A percentile compares a stretch with the other conserved stretches of the same genome.
phyloP scores from a whole-genome alignment of 2,797 vertebrate species.

The Strix occidentalis region DNA sequence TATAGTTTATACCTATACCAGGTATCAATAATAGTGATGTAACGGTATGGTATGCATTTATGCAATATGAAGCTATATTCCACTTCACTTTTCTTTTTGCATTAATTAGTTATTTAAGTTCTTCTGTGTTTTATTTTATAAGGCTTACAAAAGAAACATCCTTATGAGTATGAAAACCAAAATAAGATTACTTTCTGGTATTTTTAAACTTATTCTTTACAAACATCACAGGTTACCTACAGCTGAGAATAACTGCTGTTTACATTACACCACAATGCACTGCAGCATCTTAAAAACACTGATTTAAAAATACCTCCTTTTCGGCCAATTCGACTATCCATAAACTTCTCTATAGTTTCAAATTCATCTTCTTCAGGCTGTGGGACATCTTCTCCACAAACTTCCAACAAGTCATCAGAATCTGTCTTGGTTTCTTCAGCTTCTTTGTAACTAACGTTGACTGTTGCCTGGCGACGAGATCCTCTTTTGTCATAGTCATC shows the following conservation, averaged over 20 bases:
- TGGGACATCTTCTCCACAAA: conserved; percentile 92
- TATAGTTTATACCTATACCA: neutral
- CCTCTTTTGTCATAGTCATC: conserved; percentile 88
- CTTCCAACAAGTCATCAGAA: conserved; percentile 94
- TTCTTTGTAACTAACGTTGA: conserved; percentile 97
- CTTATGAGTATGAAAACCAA: neutral
- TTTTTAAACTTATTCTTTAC: conserved; percentile 11
- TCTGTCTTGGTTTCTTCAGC: conserved; percentile 95
- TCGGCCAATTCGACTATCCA: conserved; percentile 89
- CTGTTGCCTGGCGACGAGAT: conserved; percentile 92
- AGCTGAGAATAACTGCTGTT: neutral
- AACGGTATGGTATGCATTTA: neutral
- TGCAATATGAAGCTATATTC: neutral
- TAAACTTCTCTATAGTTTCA: conserved; percentile 94
- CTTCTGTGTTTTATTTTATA: neutral
- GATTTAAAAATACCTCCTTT: conserved; percentile 84
- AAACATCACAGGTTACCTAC: neutral
- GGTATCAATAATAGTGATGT: neutral
- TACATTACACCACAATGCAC: neutral
- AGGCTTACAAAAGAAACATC: neutral
- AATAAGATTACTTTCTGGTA: neutral
- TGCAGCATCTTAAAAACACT: neutral
- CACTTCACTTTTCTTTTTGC: neutral
- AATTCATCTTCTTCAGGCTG: conserved; percentile 96
- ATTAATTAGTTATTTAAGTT: neutral